Base-by-base conservation (phyloP, 2,113 vertebrate genomes). In the Cynopterus brachyotis region DNA sequence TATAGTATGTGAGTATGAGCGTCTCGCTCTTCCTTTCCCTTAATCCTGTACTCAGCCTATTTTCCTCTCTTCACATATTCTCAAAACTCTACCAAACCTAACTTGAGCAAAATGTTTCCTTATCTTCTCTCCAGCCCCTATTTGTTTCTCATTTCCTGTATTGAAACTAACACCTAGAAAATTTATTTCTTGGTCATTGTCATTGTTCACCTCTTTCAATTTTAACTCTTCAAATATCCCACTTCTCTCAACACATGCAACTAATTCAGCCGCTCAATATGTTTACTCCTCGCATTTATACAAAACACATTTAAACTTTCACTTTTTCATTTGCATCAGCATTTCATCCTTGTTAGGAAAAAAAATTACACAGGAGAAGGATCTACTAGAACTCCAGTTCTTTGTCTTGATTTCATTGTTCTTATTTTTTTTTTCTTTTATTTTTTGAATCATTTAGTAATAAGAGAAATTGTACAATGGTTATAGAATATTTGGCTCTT, bases 251-350 rank as follows among this genome's bases (percentile, higher is more conserved):
- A 93, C 91, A 97, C 90, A 97, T 86, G 96, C 80, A 89, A 95
- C 66, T 94, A 96, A 97, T 98, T 97, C 76, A 86, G 55, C 84
- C 6, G 0, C 22, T 85, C 0, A 0, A 60, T 42, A 70, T 96
- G 90, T 96, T 93, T 97, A 97, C 60, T 91, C 73, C 53, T 94
- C 60, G 90, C 64, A 37, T 97, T 98, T 92, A 97, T 81, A 88
- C 45, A 72, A 97, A 98, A 96, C 89, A 93, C 42, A 96, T 70
- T 96, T 79, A 91, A 78, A 93, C 69, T 69, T 94, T 96, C 86
- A 81, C 93, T 97, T 98, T 98, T 96, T 72, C 28, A 79, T 95
- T 97, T 97, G 83, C 72, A 93, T 94, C 93, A 97, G 64, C 64
- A 91, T 96, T 97, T 91, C 66, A 94, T 97, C 95, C 80, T 40